Conservation (phyloP, 2,113 vertebrate species). For the Pygathrix nemaeus region DNA sequence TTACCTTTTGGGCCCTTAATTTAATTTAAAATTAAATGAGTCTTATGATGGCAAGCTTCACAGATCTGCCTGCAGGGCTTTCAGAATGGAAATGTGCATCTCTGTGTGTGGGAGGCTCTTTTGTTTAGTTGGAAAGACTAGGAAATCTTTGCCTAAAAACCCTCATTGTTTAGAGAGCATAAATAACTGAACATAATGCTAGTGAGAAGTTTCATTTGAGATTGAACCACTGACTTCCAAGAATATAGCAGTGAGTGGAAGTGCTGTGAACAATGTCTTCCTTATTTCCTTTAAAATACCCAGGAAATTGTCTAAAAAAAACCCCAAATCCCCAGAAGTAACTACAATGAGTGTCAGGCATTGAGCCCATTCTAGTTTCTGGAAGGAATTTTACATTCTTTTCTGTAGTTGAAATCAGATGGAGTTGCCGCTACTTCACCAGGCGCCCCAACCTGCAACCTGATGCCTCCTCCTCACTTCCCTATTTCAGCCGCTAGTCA, state of each 20-base stretch:
- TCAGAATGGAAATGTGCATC: background rate
- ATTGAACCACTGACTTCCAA: constrained; percentile 35
- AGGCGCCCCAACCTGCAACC: accelerated
- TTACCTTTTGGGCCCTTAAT: constrained; percentile 71
- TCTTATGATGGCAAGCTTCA: constrained; percentile 46
- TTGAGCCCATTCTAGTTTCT: constrained; percentile 2
- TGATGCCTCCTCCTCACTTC: background rate
- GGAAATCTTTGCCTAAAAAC: constrained; percentile 50
- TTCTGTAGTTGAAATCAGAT: background rate
- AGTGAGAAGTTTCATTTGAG: constrained; percentile 14
- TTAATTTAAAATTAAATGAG: constrained; percentile 75
- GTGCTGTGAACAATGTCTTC: background rate
- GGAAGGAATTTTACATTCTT: background rate
- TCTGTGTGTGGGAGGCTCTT: constrained; percentile 25
- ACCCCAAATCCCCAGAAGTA: constrained; percentile 16
- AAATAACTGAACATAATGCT: background rate
- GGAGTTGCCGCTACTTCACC: background rate
- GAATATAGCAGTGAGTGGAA: constrained; percentile 25
- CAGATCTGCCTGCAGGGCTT: constrained; percentile 24
- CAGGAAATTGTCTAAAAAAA: constrained; percentile 58
- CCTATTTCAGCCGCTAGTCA: accelerated
- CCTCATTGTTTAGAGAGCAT: background rate
- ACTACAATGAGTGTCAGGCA: background rate
- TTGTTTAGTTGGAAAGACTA: constrained; percentile 27
- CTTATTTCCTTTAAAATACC: constrained; percentile 55